Conservation (phyloP, 2,888 invertebrate genomes). For the Rhorus exstirpatorius region DNA sequence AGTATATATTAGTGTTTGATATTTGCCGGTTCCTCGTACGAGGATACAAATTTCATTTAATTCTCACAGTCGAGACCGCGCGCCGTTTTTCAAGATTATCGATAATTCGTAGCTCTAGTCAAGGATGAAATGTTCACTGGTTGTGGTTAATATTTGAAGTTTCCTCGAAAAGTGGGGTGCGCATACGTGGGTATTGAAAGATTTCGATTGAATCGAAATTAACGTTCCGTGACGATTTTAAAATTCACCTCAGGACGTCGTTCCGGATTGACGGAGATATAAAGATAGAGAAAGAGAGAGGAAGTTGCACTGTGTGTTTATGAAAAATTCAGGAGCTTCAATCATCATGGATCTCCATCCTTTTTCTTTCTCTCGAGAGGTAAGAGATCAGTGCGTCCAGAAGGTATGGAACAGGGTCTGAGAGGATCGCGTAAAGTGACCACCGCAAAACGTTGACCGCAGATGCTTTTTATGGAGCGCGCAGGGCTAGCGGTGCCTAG, state of each 20-base stretch:
- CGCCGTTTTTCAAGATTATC: no score
- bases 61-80: conserved; percentile 33
- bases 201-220: conserved; percentile 35
- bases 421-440: conserved; percentile 39
- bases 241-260: conserved; percentile 47
- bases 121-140: conserved; percentile 45
- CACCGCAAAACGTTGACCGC: conserved; percentile 58
- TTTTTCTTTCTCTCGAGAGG: background rate
- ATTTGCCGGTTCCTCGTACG: background rate
- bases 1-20: no score
- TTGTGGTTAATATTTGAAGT: conserved; percentile 1
- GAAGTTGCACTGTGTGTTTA: background rate
- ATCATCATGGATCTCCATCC: conserved; percentile 35
- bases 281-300: no score
- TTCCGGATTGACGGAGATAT: background rate
- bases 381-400: conserved; percentile 3
- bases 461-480: conserved; percentile 55
- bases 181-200: background rate
- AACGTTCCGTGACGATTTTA: conserved; percentile 66
- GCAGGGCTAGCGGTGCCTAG: conserved; percentile 33
- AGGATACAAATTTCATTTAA: background rate
- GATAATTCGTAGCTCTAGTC: conserved; percentile 39
- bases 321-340: conserved; percentile 19
- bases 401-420: conserved; percentile 36
- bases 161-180: background rate